These are phyloP conservation scores for Grammomys surdaster DNA, from an alignment of 2,113 vertebrate genomes.

Conservation along the genomic window DNA sequence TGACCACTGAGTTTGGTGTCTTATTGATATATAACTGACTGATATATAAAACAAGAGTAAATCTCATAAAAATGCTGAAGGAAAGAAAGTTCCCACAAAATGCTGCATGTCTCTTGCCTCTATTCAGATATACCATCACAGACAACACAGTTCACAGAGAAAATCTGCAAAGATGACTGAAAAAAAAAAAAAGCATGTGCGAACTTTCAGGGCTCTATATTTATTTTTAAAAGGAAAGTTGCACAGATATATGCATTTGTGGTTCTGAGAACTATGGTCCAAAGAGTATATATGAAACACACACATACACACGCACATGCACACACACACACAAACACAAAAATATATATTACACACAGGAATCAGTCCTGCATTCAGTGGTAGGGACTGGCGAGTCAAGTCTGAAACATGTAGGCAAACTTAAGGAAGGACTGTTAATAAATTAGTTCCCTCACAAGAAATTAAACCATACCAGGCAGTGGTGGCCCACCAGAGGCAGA, in stretches of 20 bases:
- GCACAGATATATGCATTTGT: not conserved
- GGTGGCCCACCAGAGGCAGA: not conserved
- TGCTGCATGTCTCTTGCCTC: no score
- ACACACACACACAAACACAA: no score
- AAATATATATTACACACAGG: not conserved
- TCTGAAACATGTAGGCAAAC: not conserved
- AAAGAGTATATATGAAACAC: not conserved
- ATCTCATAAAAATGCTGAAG: not conserved
- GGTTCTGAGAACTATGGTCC: not conserved
- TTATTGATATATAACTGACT: not conserved
- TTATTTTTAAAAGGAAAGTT: not conserved
- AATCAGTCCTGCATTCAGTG: not conserved
- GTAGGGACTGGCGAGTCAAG: not conserved
- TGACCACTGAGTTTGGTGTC: not conserved
- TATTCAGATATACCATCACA: not conserved
- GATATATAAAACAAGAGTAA: not conserved
- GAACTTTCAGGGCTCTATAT: no score
- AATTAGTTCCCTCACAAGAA: not conserved
- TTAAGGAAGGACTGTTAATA: not conserved
- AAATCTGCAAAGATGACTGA: not conserved
- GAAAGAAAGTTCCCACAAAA: not conserved
- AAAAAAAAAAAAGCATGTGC: not conserved
- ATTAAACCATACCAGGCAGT: not conserved
- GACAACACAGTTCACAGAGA: not conserved
- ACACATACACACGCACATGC: no score